A percentile compares a stretch with the other conserved stretches of the same genome.
Conservation (phyloP, 2,113 vertebrate species). For the Platysteira castanea region DNA sequence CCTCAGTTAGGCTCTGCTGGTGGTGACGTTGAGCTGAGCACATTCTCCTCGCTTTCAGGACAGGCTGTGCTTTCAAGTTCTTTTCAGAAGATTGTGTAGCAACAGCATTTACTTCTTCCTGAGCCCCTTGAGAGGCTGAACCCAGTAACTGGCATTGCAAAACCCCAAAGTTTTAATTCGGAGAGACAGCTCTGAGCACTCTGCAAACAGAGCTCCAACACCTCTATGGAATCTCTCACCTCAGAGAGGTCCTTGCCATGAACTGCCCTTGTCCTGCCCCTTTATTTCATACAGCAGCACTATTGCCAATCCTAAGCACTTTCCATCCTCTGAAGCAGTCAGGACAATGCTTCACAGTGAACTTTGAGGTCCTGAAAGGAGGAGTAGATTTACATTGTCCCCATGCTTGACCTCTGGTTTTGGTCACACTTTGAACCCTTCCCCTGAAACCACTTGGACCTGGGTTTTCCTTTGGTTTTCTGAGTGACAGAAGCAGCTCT, state of each 20-base stretch:
- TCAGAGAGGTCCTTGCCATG: not conserved
- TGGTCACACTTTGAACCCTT: not conserved
- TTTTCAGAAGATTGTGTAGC: not conserved
- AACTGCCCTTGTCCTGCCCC: not conserved
- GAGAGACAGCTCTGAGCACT: not conserved
- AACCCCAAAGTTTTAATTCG: not conserved
- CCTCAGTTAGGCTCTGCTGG: not conserved
- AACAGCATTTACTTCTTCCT: not conserved
- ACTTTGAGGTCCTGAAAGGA: not conserved
- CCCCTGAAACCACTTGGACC: not conserved
- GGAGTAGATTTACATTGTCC: not conserved
- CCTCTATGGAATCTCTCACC: not conserved
- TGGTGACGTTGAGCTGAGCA: not conserved
- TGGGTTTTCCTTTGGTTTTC: not conserved
- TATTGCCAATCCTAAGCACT: not conserved
- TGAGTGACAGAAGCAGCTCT: not conserved
- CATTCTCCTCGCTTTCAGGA: not conserved
- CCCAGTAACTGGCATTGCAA: not conserved
- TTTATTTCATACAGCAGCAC: not conserved
- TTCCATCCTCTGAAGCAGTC: not conserved
- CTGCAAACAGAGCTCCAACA: not conserved
- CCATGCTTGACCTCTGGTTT: not conserved
- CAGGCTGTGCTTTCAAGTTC: not conserved
- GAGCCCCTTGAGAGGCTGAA: not conserved
- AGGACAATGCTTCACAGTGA: not conserved